Base-by-base conservation (phyloP, 1,140 invertebrate species). In the Bombus waltoni region DNA sequence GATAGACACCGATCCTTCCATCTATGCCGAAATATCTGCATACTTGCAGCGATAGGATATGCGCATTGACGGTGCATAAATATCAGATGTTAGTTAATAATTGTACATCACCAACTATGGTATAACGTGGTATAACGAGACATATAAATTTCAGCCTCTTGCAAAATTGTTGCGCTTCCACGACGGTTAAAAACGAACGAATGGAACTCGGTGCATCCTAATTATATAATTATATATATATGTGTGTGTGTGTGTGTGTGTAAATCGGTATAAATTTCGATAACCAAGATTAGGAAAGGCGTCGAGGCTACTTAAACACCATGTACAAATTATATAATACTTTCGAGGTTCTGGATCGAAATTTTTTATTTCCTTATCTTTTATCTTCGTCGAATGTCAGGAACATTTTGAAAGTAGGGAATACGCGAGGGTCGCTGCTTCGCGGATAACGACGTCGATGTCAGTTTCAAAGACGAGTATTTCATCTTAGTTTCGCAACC, bases 1-100 rank as follows among this genome's bases (percentile, higher is more conserved):
- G 82, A 71, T 71, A 79, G 82, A 84, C 75, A 71, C 47, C 11
- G 28, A 35, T 0, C 25, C 13, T 35, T 22, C 22, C 28, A 40
- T 59, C 79, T 59, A 40, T 2, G 6, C 8, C 2, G 44, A n/a
- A 40, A 42, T 59, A 59, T 59, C 42, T 59, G 10, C n/a, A 11
- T 40, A 42, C 9, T 44, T 32, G 42, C 53, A n/a, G 35, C 3
- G 59, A 28, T n/a, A 59, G 28, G 10, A 62, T 22, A 22, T 8
- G 47, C 47, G 8, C 22, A 53, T 22, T 2, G 47, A 53, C 47
- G 47, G 18, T 53, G 18, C 47, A 53, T 53, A 53, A 53, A 53
- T 53, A 53, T 53, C 47, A 22, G 5, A 53, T 22, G 47, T 22
- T 53, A 8, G 47, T 22, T 22, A 5, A 22, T 53, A 53, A 53